Base-by-base conservation (phyloP, 2,888 invertebrate genomes). In the Anodontia alba region DNA sequence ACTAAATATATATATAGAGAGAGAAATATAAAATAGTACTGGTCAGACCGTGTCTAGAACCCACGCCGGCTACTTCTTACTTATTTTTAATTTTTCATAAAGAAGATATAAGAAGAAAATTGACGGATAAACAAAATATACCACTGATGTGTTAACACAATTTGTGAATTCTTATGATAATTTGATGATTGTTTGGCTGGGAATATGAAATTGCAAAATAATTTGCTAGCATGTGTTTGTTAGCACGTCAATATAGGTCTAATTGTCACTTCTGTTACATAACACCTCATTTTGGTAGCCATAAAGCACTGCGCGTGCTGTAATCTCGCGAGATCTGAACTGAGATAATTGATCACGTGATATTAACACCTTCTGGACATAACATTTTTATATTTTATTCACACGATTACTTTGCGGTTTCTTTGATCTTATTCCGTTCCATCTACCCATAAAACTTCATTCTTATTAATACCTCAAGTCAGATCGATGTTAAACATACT, bases 301-400 rank as follows among this genome's bases (percentile, higher is more conserved):
- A 54, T 54, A 54, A 26, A 26, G 54, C n/a, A 12, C 23, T 8
- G 26, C 23, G 23, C 54, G 26, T 26, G 12, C 20, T 10, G 49
- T 49, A 49, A 29, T 26, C 57, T 57, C 57, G 57, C 57, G 57
- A 62, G 62, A 62, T 62, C 62, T 62, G 33, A 33, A 31, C 62
- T 62, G 33, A 20, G 62, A 62, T 69, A 69, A 69, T 69, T 69
- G 20, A 69, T 46, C 69, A 69, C 69, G 69, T 69, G 69, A 8
- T 29, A 26, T 2, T 29, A 42, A 15, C 42, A 46, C 69, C 69
- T 69, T 43, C 42, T 46, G 69, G 69, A 69, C 69, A 62, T 62
- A 8, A 12, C 69, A 69, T 43, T 42, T 69, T 69, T 69, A 69
- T 69, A 43, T 26, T 26, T 69, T 69, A 69, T 69, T 69, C 29